Evolutionary conservation across 2,797 vertebrate species (phyloP).

Genomic region (Octomys mimax): DNA sequence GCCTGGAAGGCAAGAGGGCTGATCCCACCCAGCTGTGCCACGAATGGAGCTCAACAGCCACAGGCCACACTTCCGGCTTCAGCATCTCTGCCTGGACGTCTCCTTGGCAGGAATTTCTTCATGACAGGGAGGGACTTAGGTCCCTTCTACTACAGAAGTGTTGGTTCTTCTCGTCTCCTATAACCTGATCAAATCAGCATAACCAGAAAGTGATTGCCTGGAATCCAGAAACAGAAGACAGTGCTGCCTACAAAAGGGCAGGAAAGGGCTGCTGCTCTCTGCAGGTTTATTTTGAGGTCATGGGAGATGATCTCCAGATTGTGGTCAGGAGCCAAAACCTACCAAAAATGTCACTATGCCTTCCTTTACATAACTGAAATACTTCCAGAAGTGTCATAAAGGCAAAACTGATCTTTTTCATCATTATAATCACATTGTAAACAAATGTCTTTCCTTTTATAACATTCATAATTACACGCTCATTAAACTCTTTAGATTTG

Average conservation of each 20-base stretch:
- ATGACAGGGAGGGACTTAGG: background rate
- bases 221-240: background rate
- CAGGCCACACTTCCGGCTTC: too few species aligned
- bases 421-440: constrained; percentile 68
- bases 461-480: background rate
- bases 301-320: background rate
- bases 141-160: constrained; percentile 13
- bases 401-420: constrained; percentile 63
- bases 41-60: background rate
- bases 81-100: background rate
- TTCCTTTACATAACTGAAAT: background rate
- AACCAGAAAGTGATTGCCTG: background rate
- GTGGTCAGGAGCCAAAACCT: background rate
- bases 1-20: background rate
- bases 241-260: background rate
- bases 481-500: constrained; percentile 73
- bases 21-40: background rate
- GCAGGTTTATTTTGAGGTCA: background rate
- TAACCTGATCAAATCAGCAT: constrained; percentile 34
- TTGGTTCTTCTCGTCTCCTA: constrained; percentile 51
- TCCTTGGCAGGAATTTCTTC: constrained; percentile 12
- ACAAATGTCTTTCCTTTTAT: constrained; percentile 27
- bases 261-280: background rate
- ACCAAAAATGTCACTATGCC: background rate
- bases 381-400: constrained; percentile 18